Evolutionary conservation across 2,888 invertebrate genomes (phyloP), one percentile per base, ranked within the genome.

Genomic region (Antheraea assamensis): DNA sequence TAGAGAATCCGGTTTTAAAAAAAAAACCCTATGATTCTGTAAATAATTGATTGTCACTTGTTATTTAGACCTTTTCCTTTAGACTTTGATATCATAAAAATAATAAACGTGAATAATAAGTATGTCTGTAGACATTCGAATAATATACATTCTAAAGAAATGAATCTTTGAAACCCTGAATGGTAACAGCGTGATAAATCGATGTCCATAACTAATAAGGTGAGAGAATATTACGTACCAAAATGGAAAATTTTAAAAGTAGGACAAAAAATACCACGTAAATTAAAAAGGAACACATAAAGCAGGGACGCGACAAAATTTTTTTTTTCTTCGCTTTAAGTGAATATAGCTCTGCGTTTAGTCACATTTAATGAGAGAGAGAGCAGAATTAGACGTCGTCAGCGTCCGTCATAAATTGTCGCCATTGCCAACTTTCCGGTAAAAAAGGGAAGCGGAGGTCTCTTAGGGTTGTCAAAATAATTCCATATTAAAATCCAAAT

Each of bases 381-480:
- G 82, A 83, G 81, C 84, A 78, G 91, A 92, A 93, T 92, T 92
- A 92, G 91, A 84, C 85, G 87, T 81, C 85, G 89, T 90, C 91
- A 88, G 89, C 85, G 85, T 81, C 87, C 88, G 86, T 92, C 93
- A 92, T 94, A 93, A 93, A 93, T 93, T 94, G 91, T 91, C 92
- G 87, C 90, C 87, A 83, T 87, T 88, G 85, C 84, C 79, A 79
- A 81, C 82, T 78, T 81, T 78, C 77, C 74, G 75, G 77, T 71
- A 76, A 72, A 76, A 77, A 71, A 52, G 78, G 76, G 70, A 76
- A 52, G 74, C 66, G n/a, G 68, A 79, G 77, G 78, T 76, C 21
- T 70, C 73, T n/a, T 77, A 80, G 61, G 31, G 75, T 13, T 71
- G 27, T 31, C 5, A 30, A 30, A 64, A 15, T 64, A 24, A 58